Base-by-base conservation (phyloP, 2,797 vertebrate species). In the Acridotheres tristis region DNA sequence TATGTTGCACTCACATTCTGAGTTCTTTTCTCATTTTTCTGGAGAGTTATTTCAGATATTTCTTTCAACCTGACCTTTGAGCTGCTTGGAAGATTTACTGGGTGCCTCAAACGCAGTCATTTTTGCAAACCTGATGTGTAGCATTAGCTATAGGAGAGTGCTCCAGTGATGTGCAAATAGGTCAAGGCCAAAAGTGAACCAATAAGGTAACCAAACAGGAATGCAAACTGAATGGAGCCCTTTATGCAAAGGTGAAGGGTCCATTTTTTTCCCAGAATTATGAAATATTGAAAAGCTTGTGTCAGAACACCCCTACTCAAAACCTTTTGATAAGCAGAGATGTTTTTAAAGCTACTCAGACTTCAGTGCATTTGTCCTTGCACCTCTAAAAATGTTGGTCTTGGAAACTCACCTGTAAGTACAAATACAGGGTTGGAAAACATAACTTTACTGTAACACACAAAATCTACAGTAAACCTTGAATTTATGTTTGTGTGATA, bases 121-220 rank as follows among this genome's bases (percentile, higher is more conserved):
- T 95, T 96, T 94, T 96, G 47, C 93, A 94, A 93, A 88, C 81
- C 78, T 62, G 69, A 92, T 90, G 82, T 30, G 81, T 74, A 93
- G 69, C 67, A 68, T 81, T 69, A 93, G 50, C 86, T 94, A 93
- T 62, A 95, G 86, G 42, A 92, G 66, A 94, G n/a, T 72, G 83
- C 94, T 95, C 85, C 90, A 96, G 85, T 59, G 93, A 95, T 85
- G 92, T 96, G 92, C 92, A 97, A 95, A 86, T 66, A 73, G 85
- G 90, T 88, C 89, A 93, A 94, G 88, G 88, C 72, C 90, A 94
- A 91, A 94, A 92, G 55, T 20, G 77, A 96, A 93, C 91, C 90
- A 92, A 42, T 85, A 95, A 93, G 61, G 89, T 87, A 96, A 92
- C 76, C 78, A 72, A 85, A 81, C 51, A 93, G 87, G 80, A 96